Base-by-base conservation (phyloP, 1,140 invertebrate species). In the Scaptomyza pallida region DNA sequence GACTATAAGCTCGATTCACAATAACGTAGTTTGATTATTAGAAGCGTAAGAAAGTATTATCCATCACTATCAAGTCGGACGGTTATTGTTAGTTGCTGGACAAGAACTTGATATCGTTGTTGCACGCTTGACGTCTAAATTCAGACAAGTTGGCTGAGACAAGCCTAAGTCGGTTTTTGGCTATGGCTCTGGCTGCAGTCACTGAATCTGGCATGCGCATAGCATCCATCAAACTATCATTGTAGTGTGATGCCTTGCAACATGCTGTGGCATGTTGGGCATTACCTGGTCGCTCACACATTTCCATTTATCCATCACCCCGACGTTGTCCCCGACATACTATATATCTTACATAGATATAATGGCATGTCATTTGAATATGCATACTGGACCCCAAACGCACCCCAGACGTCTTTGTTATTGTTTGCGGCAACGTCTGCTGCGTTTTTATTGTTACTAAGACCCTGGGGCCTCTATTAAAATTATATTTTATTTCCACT, bases 171-270 rank as follows among this genome's bases (percentile, higher is more conserved):
- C 73, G 54, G 43, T 48, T 57, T 35, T 60, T 37, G 48, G 55
- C 23, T 44, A 21, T 21, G 30, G 17, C 26, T 30, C 26, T 30
- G 26, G 26, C 26, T 30, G 26, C 51, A 40, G 30, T 30, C 51
- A 37, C 16, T 51, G 60, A 19, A 54, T 50, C 51, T 71, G 68
- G 68, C 68, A 71, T 71, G 68, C 68, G 68, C 68, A 64, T 33
- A 64, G 68, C 68, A 50, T 50, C 37, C 35, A 56, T 64, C 61
- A 47, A 55, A 56, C 52, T 40, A 55, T 23, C 19, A 43, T 12
- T 55, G 13, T 55, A 30, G 26, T 9, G 26, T 30, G 26, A 6
- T 30, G 52, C 17, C 17, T 26, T 55, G 52, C 37, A 55, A 55
- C 52, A 43, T 55, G 37, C 35, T 41, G 35, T 9, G 19, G 19